Evolutionary conservation across 2,113 vertebrate species (phyloP).

Genomic region (Atlantisia rogersi): DNA sequence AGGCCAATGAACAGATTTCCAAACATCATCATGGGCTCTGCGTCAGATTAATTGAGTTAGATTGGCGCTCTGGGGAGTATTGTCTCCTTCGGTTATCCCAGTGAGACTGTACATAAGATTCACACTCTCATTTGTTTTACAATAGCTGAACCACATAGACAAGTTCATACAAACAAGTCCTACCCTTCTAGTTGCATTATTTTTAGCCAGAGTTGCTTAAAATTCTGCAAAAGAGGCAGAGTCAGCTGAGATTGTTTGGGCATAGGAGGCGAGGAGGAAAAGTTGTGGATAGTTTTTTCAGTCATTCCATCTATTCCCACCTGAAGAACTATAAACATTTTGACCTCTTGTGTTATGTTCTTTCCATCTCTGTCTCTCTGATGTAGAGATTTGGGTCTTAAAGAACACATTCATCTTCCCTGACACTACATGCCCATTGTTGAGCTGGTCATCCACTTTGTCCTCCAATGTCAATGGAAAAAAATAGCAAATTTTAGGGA

Average conservation of each 20-base stretch:
- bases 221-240: not conserved
- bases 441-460: not conserved
- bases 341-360: not conserved
- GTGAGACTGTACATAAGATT: not conserved
- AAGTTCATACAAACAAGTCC: not conserved
- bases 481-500: not conserved
- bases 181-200: not conserved
- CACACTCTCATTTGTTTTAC: not conserved
- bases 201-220: not conserved
- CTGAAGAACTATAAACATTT: not conserved
- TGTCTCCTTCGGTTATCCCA: not conserved
- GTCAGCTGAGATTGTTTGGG: not conserved
- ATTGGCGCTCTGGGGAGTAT: not conserved
- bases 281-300: not conserved
- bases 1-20: not conserved
- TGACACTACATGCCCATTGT: not conserved
- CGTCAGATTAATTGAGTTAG: not conserved
- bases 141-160: fast-evolving
- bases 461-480: not conserved
- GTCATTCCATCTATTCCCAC: not conserved
- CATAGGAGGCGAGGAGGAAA: not conserved
- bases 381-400: not conserved
- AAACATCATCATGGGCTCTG: not conserved
- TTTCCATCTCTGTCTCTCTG: not conserved
- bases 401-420: not conserved